Conservation (phyloP, 2,113 vertebrate species). For the Heterotis niloticus region DNA sequence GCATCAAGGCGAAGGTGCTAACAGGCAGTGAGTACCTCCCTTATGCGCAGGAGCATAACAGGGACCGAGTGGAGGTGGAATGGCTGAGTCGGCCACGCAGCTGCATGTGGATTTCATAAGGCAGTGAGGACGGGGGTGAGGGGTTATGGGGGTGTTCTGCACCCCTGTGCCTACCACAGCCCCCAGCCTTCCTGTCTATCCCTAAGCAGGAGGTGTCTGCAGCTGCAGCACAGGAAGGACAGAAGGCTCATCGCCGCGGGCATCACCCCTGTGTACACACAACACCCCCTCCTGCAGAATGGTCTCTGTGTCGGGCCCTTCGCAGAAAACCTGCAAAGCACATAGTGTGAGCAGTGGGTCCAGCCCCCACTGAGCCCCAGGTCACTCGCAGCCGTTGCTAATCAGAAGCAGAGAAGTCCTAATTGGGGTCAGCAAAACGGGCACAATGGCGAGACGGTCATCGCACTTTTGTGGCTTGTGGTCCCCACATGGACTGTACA, state of each 20-base stretch:
- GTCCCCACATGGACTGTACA: background rate
- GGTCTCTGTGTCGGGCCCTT: constrained; percentile 16
- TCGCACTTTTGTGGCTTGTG: background rate
- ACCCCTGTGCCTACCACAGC: background rate
- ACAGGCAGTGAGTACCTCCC: background rate
- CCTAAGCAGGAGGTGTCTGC: constrained; percentile 21
- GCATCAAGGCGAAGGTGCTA: background rate
- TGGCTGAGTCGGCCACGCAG: background rate
- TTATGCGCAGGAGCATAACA: background rate
- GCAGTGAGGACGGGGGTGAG: background rate
- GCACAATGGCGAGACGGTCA: background rate
- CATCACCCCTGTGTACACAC: constrained; percentile 14
- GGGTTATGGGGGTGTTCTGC: background rate
- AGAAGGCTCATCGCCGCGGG: constrained; percentile 21
- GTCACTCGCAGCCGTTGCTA: constrained; percentile 30
- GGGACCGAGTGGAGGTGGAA: background rate
- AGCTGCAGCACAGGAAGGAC: constrained; percentile 31
- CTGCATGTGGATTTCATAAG: constrained; percentile 37
- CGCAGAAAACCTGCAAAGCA: background rate
- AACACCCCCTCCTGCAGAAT: constrained; percentile 24
- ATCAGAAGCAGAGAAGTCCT: constrained; percentile 33
- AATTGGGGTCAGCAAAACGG: constrained; percentile 29
- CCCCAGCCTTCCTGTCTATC: constrained; percentile 27
- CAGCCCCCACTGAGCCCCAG: constrained; percentile 20
- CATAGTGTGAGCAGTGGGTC: constrained; percentile 27